Evolutionary conservation across 2,797 vertebrate species (phyloP).

Genomic region (Dromococcyx pavoninus): DNA sequence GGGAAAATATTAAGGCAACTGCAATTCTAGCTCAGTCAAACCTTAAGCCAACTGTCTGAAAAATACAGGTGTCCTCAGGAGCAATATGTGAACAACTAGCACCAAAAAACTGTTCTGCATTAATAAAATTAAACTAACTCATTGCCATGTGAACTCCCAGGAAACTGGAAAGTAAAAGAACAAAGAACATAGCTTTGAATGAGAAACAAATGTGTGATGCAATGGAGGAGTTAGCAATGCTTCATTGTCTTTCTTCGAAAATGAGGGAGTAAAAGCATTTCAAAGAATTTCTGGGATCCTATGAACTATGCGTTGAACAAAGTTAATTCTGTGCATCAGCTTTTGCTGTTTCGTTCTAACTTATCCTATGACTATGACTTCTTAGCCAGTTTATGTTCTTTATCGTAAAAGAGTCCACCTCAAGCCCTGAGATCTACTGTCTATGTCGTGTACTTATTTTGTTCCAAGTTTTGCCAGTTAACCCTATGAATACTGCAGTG

Average conservation of each 20-base stretch:
- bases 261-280: background rate
- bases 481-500: background rate
- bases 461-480: background rate
- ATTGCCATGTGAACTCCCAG: background rate
- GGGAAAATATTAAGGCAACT: background rate
- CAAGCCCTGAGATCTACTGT: background rate
- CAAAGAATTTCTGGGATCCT: background rate
- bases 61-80: background rate
- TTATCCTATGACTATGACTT: background rate
- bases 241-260: background rate
- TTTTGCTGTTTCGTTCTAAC: background rate
- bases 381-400: background rate
- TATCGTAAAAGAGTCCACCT: background rate
- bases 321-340: background rate
- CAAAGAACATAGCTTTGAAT: background rate
- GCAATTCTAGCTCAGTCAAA: background rate
- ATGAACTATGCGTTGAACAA: background rate
- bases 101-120: background rate
- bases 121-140: background rate
- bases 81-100: background rate
- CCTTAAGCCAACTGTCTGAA: background rate
- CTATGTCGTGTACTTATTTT: background rate
- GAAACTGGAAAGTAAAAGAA: background rate
- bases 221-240: background rate
- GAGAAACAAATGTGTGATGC: background rate